Conservation (phyloP, 2,888 invertebrate species). For the Lysandra bellargus region DNA sequence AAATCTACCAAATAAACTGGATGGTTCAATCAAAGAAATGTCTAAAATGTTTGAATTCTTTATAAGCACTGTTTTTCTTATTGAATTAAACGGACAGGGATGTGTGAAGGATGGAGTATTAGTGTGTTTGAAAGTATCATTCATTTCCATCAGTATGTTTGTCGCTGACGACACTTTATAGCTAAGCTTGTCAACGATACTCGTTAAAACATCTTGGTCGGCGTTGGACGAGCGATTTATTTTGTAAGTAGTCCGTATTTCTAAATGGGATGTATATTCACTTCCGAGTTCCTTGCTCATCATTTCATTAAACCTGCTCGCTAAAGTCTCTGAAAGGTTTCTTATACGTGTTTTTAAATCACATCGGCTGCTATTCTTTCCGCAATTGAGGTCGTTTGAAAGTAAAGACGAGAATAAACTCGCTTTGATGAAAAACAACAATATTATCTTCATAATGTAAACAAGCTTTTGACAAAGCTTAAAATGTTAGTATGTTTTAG, state of each 20-base stretch:
- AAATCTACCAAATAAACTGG: constrained; percentile 59
- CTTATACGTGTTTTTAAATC: constrained; percentile 66
- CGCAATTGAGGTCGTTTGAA: constrained; percentile 66
- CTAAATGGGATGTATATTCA: constrained; percentile 66
- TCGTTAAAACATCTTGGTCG: constrained; percentile 59
- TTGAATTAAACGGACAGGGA: constrained; percentile 75
- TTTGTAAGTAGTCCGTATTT: constrained; percentile 65
- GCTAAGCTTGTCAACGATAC: constrained; percentile 64
- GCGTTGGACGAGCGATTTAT: constrained; percentile 59
- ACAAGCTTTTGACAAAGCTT: constrained; percentile 53
- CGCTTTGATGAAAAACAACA: constrained; percentile 60
- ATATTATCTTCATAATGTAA: constrained; percentile 70
- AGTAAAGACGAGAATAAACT: constrained; percentile 52
- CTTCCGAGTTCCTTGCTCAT: constrained; percentile 69
- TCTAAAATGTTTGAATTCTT: constrained; percentile 60
- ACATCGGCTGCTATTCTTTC: constrained; percentile 59
- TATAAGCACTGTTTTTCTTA: constrained; percentile 71
- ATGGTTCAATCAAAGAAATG: constrained; percentile 51
- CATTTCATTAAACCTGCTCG: constrained; percentile 65
- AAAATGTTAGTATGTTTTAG: background rate
- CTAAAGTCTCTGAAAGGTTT: constrained; percentile 60
- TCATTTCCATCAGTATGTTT: constrained; percentile 68
- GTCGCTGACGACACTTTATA: constrained; percentile 67
- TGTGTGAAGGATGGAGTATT: constrained; percentile 73
- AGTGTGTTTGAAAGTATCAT: constrained; percentile 59